A percentile compares a stretch with the other conserved stretches of the same genome.
phyloP scores from a whole-genome alignment of 2,888 invertebrate genomes.

The Athripsodes cinereus region DNA sequence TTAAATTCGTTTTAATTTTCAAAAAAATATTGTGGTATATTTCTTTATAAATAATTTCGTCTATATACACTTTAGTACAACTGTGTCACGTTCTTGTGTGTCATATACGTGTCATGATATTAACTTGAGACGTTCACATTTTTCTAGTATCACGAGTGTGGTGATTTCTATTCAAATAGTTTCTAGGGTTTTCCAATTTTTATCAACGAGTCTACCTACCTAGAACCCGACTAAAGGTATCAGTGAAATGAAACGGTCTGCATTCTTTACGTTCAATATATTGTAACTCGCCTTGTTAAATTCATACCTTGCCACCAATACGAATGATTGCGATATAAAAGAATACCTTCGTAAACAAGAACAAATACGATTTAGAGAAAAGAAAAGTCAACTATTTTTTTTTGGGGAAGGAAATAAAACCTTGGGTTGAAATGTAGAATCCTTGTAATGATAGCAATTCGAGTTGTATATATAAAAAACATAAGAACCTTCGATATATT shows the following conservation, averaged over 20 bases:
- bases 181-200: conserved; percentile 9
- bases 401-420: not conserved
- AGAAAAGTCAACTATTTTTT: not conserved
- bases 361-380: not conserved
- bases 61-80: too few species aligned
- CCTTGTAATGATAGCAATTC: not conserved
- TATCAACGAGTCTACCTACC: conserved; percentile 6
- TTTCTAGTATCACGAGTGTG: conserved; percentile 8
- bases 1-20: too few species aligned
- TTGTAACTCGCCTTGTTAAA: not conserved
- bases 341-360: conserved; percentile 1
- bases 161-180: conserved; percentile 20
- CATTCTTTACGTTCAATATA: too few species aligned
- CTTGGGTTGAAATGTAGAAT: not conserved
- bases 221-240: not conserved
- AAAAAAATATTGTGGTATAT: too few species aligned
- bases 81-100: too few species aligned
- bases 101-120: conserved; percentile 4
- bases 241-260: too few species aligned
- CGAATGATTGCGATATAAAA: not conserved
- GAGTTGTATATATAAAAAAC: not conserved
- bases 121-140: conserved; percentile 3
- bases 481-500: too few species aligned
- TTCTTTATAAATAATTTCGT: too few species aligned
- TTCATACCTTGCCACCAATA: not conserved